A percentile compares a stretch with the other conserved stretches of the same genome.
phyloP scores from a whole-genome alignment of 2,113 vertebrate genomes.

The Thymallus thymallus region DNA sequence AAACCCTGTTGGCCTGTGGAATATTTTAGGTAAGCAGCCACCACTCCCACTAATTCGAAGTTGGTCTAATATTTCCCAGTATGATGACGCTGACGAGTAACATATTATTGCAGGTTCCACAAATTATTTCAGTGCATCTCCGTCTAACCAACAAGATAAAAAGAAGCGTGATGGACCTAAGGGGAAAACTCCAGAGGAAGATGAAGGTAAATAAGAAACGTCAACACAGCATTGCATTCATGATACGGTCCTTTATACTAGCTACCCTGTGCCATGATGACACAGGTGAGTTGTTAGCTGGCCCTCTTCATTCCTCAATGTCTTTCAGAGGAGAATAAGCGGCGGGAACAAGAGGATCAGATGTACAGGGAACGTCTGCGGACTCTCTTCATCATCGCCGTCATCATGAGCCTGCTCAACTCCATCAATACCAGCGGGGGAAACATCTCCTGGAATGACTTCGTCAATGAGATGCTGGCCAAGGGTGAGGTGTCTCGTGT shows the following conservation, averaged over 20 bases:
- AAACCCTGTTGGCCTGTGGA: conserved; percentile 75
- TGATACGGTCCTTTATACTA: background rate
- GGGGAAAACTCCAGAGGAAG: conserved; percentile 81
- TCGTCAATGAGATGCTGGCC: conserved; percentile 93
- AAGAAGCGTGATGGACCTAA: conserved; percentile 64
- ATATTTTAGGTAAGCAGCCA: conserved; percentile 78
- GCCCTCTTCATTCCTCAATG: background rate
- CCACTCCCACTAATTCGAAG: background rate
- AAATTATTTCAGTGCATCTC: conserved; percentile 78
- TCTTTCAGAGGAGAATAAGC: conserved; percentile 82
- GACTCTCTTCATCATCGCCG: conserved; percentile 78
- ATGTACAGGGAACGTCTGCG: conserved; percentile 86
- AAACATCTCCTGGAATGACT: conserved; percentile 95
- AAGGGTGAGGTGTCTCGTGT: conserved; percentile 95
- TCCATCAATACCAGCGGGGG: conserved; percentile 71
- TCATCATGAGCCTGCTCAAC: conserved; percentile 82
- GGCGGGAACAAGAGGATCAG: conserved; percentile 82
- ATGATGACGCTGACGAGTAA: background rate
- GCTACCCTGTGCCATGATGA: background rate
- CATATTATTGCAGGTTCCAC: conserved; percentile 71
- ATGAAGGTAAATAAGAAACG: conserved; percentile 77
- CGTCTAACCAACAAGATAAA: conserved; percentile 63
- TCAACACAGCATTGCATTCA: background rate
- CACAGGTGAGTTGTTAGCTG: background rate
- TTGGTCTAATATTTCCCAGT: background rate